Conservation (phyloP, 23 tunicate genomes). For the Halocynthia roretzi region DNA sequence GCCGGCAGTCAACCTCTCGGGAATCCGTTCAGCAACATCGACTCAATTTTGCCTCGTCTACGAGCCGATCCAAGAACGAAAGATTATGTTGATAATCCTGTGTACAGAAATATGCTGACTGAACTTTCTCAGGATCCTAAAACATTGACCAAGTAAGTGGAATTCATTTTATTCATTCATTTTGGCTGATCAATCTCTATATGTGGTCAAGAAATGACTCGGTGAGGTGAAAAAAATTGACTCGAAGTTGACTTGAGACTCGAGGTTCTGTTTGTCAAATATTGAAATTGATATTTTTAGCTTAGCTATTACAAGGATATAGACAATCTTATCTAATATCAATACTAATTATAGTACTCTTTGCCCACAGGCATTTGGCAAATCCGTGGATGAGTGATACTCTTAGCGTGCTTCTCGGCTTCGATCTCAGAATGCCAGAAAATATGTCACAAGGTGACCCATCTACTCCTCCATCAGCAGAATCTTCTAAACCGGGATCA, state of each 20-base stretch:
- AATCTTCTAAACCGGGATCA: not conserved
- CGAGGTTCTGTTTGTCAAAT: no score
- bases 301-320: no score
- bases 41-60: constrained; percentile 42
- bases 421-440: constrained; percentile 33
- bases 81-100: constrained; percentile 55
- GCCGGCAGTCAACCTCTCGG: constrained; percentile 59
- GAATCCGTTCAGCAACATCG: constrained; percentile 58
- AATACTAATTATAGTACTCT: no score
- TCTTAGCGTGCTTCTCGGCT: constrained; percentile 63
- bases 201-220: no score
- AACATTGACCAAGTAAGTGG: constrained; percentile 16
- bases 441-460: constrained; percentile 12
- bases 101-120: constrained; percentile 52
- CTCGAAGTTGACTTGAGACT: no score
- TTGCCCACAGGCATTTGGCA: constrained; percentile 20
- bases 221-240: no score
- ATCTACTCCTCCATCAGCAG: not conserved
- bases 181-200: no score
- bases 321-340: no score
- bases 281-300: no score
- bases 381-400: constrained; percentile 83
- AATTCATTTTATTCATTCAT: no score
- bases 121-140: constrained; percentile 45
- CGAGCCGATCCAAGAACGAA: constrained; percentile 52